Evolutionary conservation across 2,113 vertebrate genomes (phyloP).

Genomic region (Neopipo cinnamomea): DNA sequence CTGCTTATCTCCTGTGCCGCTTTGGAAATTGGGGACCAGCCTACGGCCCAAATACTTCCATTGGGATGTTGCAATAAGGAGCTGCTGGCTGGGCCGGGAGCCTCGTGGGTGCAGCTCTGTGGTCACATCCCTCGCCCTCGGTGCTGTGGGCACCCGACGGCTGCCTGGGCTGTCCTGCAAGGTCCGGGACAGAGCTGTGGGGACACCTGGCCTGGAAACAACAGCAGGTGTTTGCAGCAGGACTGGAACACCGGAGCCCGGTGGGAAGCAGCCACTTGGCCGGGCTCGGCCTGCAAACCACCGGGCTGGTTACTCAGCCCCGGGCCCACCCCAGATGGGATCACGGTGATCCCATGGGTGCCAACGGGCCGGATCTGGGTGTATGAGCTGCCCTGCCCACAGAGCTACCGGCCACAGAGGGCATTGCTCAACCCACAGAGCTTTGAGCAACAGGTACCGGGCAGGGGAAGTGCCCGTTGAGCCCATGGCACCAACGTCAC

Average conservation of each 20-base stretch:
- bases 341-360: accelerated
- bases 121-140: too few species aligned
- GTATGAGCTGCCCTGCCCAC: not conserved
- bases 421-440: not conserved
- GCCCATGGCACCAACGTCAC: accelerated
- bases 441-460: not conserved
- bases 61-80: not conserved
- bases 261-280: accelerated
- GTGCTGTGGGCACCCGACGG: too few species aligned
- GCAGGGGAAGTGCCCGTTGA: not conserved
- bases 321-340: not conserved
- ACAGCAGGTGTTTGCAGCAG: not conserved
- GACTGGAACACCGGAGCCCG: accelerated
- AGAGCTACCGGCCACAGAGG: not conserved
- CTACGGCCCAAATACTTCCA: not conserved
- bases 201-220: not conserved
- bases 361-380: accelerated
- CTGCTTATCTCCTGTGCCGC: not conserved
- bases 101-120: too few species aligned
- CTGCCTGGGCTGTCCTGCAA: too few species aligned
- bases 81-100: too few species aligned
- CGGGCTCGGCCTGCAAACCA: not conserved
- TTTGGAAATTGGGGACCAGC: not conserved
- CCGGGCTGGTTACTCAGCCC: not conserved
- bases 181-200: too few species aligned